These are phyloP conservation scores for Eilema griseolum DNA, from an alignment of 2,888 invertebrate species.

Conservation along the genomic window DNA sequence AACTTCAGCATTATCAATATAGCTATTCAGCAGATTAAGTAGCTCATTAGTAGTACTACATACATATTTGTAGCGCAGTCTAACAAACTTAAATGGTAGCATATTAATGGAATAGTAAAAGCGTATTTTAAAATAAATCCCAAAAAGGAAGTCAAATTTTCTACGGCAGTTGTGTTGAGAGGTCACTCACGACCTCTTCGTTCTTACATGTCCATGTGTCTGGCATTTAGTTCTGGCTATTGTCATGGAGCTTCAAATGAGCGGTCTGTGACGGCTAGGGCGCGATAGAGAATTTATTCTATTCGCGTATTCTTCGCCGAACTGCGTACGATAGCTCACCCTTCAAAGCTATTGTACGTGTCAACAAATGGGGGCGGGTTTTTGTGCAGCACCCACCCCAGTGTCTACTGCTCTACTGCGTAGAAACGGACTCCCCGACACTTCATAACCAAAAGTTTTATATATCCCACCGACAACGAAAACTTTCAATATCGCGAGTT, in stretches of 20 bases:
- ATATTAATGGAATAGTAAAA: no score
- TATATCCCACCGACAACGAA: not conserved
- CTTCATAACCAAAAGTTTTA: not conserved
- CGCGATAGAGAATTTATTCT: not conserved
- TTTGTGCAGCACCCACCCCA: not conserved
- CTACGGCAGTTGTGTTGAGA: conserved; percentile 18
- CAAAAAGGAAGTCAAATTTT: conserved; percentile 18
- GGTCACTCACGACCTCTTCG: not conserved
- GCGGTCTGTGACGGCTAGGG: no score
- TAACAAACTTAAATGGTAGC: no score
- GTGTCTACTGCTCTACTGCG: conserved; percentile 2
- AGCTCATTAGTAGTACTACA: no score
- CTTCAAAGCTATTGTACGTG: not conserved
- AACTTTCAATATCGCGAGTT: conserved; percentile 11
- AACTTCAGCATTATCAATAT: no score
- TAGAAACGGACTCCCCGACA: conserved; percentile 20
- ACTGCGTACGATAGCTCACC: conserved; percentile 3
- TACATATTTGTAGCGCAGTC: no score
- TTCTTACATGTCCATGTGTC: no score
- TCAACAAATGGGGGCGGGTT: not conserved
- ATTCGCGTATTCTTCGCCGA: not conserved
- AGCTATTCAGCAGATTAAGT: no score
- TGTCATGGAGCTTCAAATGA: no score
- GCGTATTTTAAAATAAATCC: not conserved
- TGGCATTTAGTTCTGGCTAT: no score